Percentiles rank a stretch among this genome's conserved stretches.
These are phyloP conservation scores for Ovibos moschatus DNA, from an alignment of 2,113 vertebrate genomes.

Conservation along the genomic window DNA sequence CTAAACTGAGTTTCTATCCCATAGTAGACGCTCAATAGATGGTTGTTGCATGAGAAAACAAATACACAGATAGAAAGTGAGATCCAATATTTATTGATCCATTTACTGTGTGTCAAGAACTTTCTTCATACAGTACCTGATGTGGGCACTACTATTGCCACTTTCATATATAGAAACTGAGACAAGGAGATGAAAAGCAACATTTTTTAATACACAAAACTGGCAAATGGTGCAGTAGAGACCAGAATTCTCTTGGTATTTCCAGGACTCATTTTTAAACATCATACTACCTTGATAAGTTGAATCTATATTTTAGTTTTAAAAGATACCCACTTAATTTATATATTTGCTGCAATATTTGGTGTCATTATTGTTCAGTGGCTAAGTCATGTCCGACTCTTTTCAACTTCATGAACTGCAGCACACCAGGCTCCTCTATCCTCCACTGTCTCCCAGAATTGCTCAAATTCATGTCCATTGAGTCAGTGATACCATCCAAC, in stretches of 20 bases:
- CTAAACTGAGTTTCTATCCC: neutral
- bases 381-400: neutral
- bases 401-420: neutral
- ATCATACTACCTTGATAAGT: neutral
- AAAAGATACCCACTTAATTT: neutral
- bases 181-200: neutral
- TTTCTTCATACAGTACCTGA: neutral
- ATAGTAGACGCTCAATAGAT: neutral
- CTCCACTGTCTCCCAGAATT: neutral
- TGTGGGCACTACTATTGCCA: neutral
- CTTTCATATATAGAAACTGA: neutral
- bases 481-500: neutral
- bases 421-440: neutral
- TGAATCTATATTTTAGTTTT: neutral
- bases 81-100: neutral
- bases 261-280: neutral
- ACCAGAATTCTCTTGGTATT: neutral
- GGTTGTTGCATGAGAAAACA: neutral
- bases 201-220: neutral
- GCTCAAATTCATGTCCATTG: neutral
- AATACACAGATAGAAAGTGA: neutral
- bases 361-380: neutral
- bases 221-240: neutral
- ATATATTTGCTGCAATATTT: neutral
- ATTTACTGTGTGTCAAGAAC: neutral